These are phyloP conservation scores for Stomatorhinus walkeri DNA, from an alignment of 2,797 vertebrate genomes.

Conservation along the genomic window DNA sequence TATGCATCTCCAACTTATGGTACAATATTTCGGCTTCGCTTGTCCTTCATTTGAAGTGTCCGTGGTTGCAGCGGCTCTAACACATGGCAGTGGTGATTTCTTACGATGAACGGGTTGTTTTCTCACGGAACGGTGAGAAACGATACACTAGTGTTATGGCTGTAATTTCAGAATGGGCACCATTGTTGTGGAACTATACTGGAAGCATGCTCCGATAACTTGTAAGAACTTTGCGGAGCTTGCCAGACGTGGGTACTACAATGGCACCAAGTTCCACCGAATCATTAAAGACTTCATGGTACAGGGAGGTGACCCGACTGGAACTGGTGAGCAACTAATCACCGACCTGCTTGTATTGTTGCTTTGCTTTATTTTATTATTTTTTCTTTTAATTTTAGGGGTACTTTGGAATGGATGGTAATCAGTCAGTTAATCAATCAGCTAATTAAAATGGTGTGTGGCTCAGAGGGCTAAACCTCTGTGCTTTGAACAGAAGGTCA, in stretches of 20 bases:
- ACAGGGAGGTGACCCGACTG: constrained; percentile 83
- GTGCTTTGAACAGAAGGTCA: not conserved
- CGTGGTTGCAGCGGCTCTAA: not conserved
- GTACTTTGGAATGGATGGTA: not conserved
- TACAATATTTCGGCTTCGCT: not conserved
- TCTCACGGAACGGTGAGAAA: not conserved
- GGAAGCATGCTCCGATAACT: constrained; percentile 83
- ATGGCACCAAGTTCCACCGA: constrained; percentile 84
- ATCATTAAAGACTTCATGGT: constrained; percentile 95
- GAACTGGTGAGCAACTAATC: constrained; percentile 62
- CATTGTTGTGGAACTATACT: constrained; percentile 81
- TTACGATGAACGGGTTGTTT: not conserved
- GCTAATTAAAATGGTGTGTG: not conserved
- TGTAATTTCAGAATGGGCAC: constrained; percentile 72
- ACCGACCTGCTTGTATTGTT: not conserved
- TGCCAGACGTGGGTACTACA: constrained; percentile 81
- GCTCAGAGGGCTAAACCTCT: not conserved
- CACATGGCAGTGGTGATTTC: not conserved
- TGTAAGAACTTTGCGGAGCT: constrained; percentile 91
- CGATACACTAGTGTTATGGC: not conserved
- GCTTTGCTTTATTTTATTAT: not conserved
- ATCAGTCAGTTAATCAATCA: not conserved
- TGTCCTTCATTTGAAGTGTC: not conserved
- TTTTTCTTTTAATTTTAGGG: not conserved
- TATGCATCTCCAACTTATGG: not conserved